Conservation (phyloP, 2,888 invertebrate genomes). For the Bedellia somnulentella region DNA sequence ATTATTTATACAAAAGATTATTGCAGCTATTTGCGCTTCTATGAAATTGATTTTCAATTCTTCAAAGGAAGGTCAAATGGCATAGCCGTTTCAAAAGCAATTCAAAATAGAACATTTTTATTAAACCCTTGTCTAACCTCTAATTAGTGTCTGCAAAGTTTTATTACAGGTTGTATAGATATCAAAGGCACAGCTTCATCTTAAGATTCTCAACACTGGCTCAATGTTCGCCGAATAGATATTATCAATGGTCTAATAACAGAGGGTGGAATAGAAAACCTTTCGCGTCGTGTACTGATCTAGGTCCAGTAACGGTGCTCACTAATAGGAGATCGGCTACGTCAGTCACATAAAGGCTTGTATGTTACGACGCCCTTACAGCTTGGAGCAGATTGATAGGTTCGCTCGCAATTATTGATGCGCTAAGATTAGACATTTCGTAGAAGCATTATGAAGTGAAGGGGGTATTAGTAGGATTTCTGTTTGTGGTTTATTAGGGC, state of each 20-base stretch:
- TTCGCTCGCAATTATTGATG: background rate
- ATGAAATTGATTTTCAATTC: too few species aligned
- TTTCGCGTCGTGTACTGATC: conserved; percentile 5
- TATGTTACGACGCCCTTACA: conserved; percentile 1
- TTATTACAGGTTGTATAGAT: too few species aligned
- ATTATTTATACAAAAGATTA: too few species aligned
- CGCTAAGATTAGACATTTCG: background rate
- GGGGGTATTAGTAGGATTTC: background rate
- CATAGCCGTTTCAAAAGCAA: too few species aligned
- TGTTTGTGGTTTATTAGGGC: conserved; percentile 21
- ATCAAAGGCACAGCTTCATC: too few species aligned
- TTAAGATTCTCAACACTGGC: conserved; percentile 26
- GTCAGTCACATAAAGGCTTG: conserved; percentile 5
- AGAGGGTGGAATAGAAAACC: conserved; percentile 9
- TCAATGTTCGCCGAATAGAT: conserved; percentile 28
- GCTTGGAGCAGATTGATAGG: conserved; percentile 1
- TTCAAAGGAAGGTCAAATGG: too few species aligned
- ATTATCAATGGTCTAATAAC: conserved; percentile 18
- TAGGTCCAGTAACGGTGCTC: conserved; percentile 5
- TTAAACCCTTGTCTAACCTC: background rate
- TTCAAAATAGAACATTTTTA: too few species aligned
- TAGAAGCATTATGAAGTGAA: background rate
- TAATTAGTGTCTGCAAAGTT: too few species aligned
- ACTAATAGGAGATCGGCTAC: conserved; percentile 5
- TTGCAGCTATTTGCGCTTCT: too few species aligned